Evolutionary conservation across 1,140 invertebrate species (phyloP), one percentile per base, ranked within the genome.

Genomic region (Anadara kagoshimensis): DNA sequence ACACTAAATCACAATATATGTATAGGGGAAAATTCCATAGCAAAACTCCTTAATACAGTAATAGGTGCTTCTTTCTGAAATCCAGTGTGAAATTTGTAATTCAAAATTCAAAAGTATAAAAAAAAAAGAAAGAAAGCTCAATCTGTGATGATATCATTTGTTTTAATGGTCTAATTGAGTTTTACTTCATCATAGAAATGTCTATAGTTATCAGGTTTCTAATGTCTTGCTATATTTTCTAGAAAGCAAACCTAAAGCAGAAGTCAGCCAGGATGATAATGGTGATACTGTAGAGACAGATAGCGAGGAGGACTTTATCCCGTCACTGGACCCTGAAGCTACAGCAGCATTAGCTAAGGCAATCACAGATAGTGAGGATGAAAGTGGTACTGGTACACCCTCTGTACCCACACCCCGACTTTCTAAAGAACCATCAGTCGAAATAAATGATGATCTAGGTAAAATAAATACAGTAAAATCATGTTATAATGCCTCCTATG

Each of bases 291-390:
- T 66, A 1, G 79, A 80, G 29, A 78, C 76, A 20, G 79, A 80
- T 36, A 78, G 77, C 43, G 84, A 84, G 20, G 81, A 83, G 57
- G 77, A 80, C 22, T 83, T 83, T 68, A 74, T 75, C 53, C 82
- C 81, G 53, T 75, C 77, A n/a, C 53, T 69, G 4, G 80, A 84
- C 70, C 83, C 85, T 11, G 73, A 61, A 11, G 69, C 80, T n/a
- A 82, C 81, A 2, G 84, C 84, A 20, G 83, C 84, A 11, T 74
- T 86, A 18, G 82, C 85, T 24, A 79, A 81, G 1, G 83, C 84
- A 20, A 86, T 86, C 43, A 86, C 84, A 54, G 86, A 87, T 74
- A 85, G 83, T 57, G 85, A 86, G 66, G 86, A 87, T 61, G 86
- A 86, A 57, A 75, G 78, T 51, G 73, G 81, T 16, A 65, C 70